phyloP scores from a whole-genome alignment of 92 coral and sea anemone genomes.

The Virgularia gustaviana region DNA sequence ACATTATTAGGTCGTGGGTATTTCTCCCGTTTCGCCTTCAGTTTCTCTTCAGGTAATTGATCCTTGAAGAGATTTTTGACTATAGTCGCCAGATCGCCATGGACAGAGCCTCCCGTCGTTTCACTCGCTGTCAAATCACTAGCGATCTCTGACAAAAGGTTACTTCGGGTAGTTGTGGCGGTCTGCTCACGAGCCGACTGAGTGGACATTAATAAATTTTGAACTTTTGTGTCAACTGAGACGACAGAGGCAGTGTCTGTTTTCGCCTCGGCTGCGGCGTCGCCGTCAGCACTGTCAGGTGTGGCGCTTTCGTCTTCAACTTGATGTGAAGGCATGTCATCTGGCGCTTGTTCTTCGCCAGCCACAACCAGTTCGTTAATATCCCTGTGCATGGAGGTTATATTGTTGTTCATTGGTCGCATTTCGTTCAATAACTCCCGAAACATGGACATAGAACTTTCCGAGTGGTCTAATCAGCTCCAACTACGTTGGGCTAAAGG shows the following conservation, averaged over 20 bases:
- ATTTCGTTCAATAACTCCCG: background rate
- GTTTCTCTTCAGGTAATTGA: slow-evolving; percentile 35
- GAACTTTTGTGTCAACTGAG: background rate
- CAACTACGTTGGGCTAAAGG: no score
- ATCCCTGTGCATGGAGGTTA: background rate
- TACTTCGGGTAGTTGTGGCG: background rate
- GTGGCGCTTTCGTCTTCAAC: background rate
- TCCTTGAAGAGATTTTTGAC: slow-evolving; percentile 44
- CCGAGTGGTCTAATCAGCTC: no score
- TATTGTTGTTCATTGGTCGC: background rate
- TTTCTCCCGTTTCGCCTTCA: slow-evolving; percentile 42
- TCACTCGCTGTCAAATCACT: slow-evolving; percentile 51
- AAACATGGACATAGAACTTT: background rate
- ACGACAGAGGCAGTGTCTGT: background rate
- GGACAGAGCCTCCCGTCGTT: slow-evolving; percentile 45
- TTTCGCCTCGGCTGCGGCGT: no score
- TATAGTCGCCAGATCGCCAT: slow-evolving; percentile 52
- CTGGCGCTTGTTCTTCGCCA: background rate
- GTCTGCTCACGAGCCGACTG: background rate
- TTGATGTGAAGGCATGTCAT: slow-evolving; percentile 10
- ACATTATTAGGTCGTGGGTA: slow-evolving; percentile 47
- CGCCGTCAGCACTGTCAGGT: no score
- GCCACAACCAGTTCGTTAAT: background rate
- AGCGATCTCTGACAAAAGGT: slow-evolving; percentile 43
- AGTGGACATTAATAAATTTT: background rate